Conservation (phyloP, 2,113 vertebrate genomes). For the Grallaria varia region DNA sequence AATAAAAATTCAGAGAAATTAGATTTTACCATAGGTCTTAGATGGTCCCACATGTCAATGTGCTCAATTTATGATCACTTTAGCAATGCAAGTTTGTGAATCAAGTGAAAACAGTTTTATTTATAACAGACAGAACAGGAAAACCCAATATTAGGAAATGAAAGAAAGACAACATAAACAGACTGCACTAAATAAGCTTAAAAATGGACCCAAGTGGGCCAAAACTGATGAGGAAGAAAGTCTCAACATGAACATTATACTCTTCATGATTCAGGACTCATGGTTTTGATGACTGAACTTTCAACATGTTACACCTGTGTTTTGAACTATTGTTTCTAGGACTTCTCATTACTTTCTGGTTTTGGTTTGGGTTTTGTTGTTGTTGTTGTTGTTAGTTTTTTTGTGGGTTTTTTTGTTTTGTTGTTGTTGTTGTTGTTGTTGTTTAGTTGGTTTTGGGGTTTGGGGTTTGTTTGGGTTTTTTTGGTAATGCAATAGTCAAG, state of each 20-base stretch:
- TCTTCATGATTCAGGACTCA: not conserved
- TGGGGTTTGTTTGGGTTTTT: not conserved
- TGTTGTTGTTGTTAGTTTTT: no score
- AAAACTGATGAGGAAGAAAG: not conserved
- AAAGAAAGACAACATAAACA: not conserved
- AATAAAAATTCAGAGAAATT: not conserved
- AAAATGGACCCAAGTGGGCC: not conserved
- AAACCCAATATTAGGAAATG: not conserved
- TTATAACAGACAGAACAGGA: not conserved
- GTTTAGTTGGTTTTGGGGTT: not conserved
- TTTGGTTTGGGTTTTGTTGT: no score
- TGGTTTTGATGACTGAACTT: not conserved
- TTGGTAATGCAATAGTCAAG: not conserved
- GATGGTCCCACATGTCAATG: not conserved
- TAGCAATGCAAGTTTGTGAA: not conserved
- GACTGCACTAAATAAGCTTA: not conserved
- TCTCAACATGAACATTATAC: fast-evolving
- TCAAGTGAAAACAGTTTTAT: not conserved
- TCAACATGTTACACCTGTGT: fast-evolving
- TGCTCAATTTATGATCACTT: not conserved
- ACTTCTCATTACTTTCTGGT: not conserved
- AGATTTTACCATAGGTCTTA: not conserved
- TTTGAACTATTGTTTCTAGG: not conserved
- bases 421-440: no score
- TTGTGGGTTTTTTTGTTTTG: not conserved